Conservation (phyloP, 2,113 vertebrate genomes). For the Chitala chitala region DNA sequence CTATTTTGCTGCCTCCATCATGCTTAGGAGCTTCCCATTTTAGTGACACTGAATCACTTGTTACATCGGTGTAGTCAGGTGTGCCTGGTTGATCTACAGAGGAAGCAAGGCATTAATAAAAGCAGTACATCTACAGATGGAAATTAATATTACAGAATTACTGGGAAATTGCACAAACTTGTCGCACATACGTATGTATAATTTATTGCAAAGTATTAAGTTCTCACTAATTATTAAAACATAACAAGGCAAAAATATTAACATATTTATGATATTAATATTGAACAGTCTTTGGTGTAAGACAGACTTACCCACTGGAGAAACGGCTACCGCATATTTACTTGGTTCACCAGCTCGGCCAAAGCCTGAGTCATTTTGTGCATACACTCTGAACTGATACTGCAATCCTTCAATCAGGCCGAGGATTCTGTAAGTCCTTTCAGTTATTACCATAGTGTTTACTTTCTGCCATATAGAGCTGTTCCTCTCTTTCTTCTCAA, state of each 20-base stretch:
- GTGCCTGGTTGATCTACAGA: slow-evolving; percentile 86
- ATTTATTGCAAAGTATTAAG: too few relatives aligned
- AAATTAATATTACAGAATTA: not conserved
- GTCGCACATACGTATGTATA: too few relatives aligned
- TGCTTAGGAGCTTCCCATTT: slow-evolving; percentile 91
- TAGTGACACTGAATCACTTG: slow-evolving; percentile 85
- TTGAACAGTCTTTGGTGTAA: not conserved
- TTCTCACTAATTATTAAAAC: too few relatives aligned
- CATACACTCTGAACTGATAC: slow-evolving; percentile 91
- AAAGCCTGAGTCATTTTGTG: slow-evolving; percentile 85
- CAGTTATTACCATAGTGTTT: slow-evolving; percentile 76
- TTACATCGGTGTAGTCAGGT: slow-evolving; percentile 91
- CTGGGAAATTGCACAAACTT: too few relatives aligned
- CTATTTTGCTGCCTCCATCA: slow-evolving; percentile 93
- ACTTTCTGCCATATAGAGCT: slow-evolving; percentile 96
- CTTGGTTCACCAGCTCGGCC: slow-evolving; percentile 86
- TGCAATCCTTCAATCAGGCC: slow-evolving; percentile 87
- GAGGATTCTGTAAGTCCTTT: slow-evolving; percentile 77
- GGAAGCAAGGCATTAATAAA: slow-evolving; percentile 4
- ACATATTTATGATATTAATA: not conserved
- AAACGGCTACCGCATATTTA: slow-evolving; percentile 82
- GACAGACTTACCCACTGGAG: slow-evolving; percentile 86
- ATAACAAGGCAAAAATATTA: too few relatives aligned
- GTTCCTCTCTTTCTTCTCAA: slow-evolving; percentile 97
- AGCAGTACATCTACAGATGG: not conserved